Evolutionary conservation across 2,888 invertebrate species (phyloP), one percentile per base, ranked within the genome.

Genomic region (Melieria crassipennis): DNA sequence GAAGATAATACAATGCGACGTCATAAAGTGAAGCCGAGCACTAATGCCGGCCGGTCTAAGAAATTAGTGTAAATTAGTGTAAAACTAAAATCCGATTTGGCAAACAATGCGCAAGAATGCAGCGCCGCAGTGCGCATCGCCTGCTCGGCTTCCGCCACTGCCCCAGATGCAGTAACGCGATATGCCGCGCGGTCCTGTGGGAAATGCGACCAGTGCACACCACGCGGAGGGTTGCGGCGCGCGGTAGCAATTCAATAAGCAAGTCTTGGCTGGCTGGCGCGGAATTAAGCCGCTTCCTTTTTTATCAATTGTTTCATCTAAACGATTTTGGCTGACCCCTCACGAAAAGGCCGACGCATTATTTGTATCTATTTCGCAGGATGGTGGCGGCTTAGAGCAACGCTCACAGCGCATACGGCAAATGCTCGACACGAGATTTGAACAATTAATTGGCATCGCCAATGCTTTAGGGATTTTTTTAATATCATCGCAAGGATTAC

Each of bases 51-150:
- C 75, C 75, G 68, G 64, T 71, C 81, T 82, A 83, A 82, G 83
- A 84, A 84, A 84, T 84, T 84, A 84, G 84, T 84, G 83, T 83
- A 84, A 84, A 84, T 84, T 84, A 84, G 84, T 84, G 83, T 83
- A 82, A 83, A 84, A 83, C 83, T 84, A 83, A 84, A 84, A 84
- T 84, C 83, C 83, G 84, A 84, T 84, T 83, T 82, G 76, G 77
- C 80, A 83, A 83, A 83, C 84, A 84, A 67, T 67, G 60, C 67
- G 43, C 16, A 52, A 67, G 67, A 67, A 67, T 67, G 42, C 16
- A 60, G 13, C 13, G 65, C 56, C 55, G 56, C 52, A 64, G 52
- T 47, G 43, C 57, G 30, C 30, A 30, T 55, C 45, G 13, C 4
- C 50, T 3, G 11, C 64, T 55, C 57, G 67, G 11, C 42, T 11